phyloP scores from a whole-genome alignment of 1,140 invertebrate species.

The Paramacrobiotus metropolitanus region DNA sequence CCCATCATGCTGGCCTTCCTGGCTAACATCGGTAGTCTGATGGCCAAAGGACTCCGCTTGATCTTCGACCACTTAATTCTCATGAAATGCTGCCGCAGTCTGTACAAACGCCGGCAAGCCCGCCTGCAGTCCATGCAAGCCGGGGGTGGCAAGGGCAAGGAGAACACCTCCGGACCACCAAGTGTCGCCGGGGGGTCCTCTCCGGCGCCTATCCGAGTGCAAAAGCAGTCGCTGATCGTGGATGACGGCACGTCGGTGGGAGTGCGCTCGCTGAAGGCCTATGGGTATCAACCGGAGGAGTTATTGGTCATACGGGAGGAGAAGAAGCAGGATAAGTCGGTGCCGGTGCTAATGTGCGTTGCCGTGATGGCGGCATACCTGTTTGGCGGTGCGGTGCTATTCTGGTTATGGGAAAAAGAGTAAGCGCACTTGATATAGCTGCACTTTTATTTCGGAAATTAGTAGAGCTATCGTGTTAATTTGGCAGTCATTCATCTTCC shows the following conservation, averaged over 20 bases:
- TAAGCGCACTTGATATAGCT: too few relatives aligned
- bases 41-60: slow-evolving; percentile 78
- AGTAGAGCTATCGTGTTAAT: too few relatives aligned
- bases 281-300: not conserved
- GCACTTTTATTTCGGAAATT: too few relatives aligned
- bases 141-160: not conserved
- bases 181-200: too few relatives aligned
- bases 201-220: not conserved
- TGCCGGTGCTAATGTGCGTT: slow-evolving; percentile 3
- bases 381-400: slow-evolving; percentile 34
- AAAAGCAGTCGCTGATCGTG: too few relatives aligned
- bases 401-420: slow-evolving; percentile 36
- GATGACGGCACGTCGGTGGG: not conserved
- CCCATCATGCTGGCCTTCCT: slow-evolving; percentile 76
- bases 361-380: not conserved
- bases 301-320: not conserved
- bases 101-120: not conserved
- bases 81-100: not conserved
- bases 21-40: slow-evolving; percentile 82
- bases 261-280: not conserved
- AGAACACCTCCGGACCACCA: not conserved
- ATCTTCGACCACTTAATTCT: slow-evolving; percentile 25
- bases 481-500: too few relatives aligned
- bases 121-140: not conserved
- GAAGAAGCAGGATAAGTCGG: not conserved